Conservation (phyloP, 2,113 vertebrate species). For the Siniperca knerii region DNA sequence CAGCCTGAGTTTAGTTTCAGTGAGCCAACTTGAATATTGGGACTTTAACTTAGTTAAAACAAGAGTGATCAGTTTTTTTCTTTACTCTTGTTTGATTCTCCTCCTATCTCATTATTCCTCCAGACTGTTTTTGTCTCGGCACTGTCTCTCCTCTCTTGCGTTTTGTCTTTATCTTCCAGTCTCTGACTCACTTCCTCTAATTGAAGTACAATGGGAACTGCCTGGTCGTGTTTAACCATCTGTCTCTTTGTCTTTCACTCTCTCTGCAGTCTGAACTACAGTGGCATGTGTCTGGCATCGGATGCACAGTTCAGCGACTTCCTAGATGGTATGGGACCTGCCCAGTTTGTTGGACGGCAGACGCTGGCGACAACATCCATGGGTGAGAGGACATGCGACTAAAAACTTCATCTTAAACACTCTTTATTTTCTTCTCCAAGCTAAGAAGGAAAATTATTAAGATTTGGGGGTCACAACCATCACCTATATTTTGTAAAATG, state of each 20-base stretch:
- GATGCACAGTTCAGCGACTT: slow-evolving; percentile 97
- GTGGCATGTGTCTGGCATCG: slow-evolving; percentile 95
- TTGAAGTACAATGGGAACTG: background rate
- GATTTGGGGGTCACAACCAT: background rate
- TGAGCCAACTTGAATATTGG: background rate
- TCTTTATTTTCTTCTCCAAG: background rate
- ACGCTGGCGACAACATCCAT: slow-evolving; percentile 98
- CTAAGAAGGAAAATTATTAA: background rate
- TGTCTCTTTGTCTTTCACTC: background rate
- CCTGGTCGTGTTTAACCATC: slow-evolving; percentile 13
- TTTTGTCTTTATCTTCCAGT: slow-evolving; percentile 12
- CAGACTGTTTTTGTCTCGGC: slow-evolving; percentile 5
- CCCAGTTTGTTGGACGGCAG: slow-evolving; percentile 97
- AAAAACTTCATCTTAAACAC: background rate
- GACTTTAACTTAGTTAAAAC: slow-evolving; percentile 14
- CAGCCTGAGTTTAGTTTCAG: slow-evolving; percentile 14
- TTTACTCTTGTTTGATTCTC: background rate
- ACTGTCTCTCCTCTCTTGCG: slow-evolving; percentile 1
- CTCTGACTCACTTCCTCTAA: slow-evolving; percentile 17
- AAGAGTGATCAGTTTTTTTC: slow-evolving; percentile 2
- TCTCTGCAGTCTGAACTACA: slow-evolving; percentile 93
- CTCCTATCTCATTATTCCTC: background rate
- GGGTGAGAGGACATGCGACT: slow-evolving; percentile 85
- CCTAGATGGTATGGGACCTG: slow-evolving; percentile 97
- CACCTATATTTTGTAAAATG: background rate